phyloP scores from a whole-genome alignment of 2,888 invertebrate genomes.

The Pseudeuparius sepicola region DNA sequence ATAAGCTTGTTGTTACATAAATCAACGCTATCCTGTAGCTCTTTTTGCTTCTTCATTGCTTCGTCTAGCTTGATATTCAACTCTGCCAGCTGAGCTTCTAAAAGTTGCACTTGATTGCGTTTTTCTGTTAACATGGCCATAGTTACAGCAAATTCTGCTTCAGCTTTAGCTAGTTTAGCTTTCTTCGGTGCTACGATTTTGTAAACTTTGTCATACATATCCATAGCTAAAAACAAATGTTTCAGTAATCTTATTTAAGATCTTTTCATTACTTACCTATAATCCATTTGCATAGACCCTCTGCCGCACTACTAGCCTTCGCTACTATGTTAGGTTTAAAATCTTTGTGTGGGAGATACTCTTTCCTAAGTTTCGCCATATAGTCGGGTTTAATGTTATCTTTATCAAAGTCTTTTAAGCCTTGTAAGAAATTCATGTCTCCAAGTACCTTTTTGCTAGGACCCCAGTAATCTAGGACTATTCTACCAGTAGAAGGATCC shows the following conservation, averaged over 20 bases:
- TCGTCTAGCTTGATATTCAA: constrained; percentile 58
- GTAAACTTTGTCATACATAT: constrained; percentile 69
- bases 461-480: constrained; percentile 74
- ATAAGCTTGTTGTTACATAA: constrained; percentile 74
- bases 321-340: constrained; percentile 73
- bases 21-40: constrained; percentile 63
- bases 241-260: too few relatives aligned
- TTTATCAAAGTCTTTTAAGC: constrained; percentile 70
- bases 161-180: constrained; percentile 67
- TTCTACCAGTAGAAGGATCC: constrained; percentile 57
- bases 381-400: constrained; percentile 67
- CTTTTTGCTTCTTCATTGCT: constrained; percentile 55
- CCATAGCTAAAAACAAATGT: constrained; percentile 66
- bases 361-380: constrained; percentile 66
- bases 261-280: constrained; percentile 38
- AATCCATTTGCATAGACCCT: constrained; percentile 87
- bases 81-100: constrained; percentile 67
- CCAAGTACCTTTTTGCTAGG: constrained; percentile 71
- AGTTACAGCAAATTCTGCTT: constrained; percentile 69
- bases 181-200: constrained; percentile 81
- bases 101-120: constrained; percentile 61
- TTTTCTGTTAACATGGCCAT: constrained; percentile 81
- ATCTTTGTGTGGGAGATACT: constrained; percentile 63
- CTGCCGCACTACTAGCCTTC: constrained; percentile 89
- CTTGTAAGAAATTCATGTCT: constrained; percentile 69